Evolutionary conservation across 2,888 invertebrate species (phyloP), one percentile per base, ranked within the genome.

Genomic region (Allolobophora icterica): DNA sequence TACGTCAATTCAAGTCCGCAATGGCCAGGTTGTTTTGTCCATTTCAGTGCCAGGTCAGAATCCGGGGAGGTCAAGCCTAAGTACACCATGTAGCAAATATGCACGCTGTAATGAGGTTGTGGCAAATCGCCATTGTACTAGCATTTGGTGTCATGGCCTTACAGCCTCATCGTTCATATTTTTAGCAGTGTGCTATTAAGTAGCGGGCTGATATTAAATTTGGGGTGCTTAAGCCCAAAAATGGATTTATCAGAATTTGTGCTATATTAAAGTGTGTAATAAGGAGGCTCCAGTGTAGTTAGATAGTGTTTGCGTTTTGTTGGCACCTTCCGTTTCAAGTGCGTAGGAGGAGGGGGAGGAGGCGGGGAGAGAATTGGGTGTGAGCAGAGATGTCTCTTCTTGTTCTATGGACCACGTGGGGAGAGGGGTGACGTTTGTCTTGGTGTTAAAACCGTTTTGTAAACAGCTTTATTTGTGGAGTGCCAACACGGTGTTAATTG

Each of bases 381-480:
- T 71, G 71, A 13, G n/a, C 11, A n/a, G n/a, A n/a, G 71, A n/a
- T 71, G 71, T 71, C 71, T 71, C 71, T 71, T n/a, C 71, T 71
- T 71, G 71, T 71, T 71, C 71, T n/a, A n/a, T n/a, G n/a, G 2
- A 52, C 24, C 8, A 2, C 8, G 5, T 52, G 42, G 24, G 52
- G 52, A 71, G 71, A 71, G 11, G 71, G 71, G 71, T 11, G n/a
- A n/a, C 8, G 5, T 11, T 71, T 71, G 71, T 8, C 71, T n/a
- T n/a, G 30, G 71, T 71, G 71, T 71, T 71, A 30, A 71, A 71
- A 71, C 71, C 71, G 71, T 13, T n/a, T 71, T n/a, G 71, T 71
- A 71, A 71, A 71, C 71, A 71, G 71, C n/a, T 71, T 71, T 71
- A 71, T 71, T 71, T 71, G 71, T n/a, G n/a, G 30, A 71, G 71